These are phyloP conservation scores for Trichacis sp. DNA, from an alignment of 2,888 invertebrate species.

Conservation along the genomic window DNA sequence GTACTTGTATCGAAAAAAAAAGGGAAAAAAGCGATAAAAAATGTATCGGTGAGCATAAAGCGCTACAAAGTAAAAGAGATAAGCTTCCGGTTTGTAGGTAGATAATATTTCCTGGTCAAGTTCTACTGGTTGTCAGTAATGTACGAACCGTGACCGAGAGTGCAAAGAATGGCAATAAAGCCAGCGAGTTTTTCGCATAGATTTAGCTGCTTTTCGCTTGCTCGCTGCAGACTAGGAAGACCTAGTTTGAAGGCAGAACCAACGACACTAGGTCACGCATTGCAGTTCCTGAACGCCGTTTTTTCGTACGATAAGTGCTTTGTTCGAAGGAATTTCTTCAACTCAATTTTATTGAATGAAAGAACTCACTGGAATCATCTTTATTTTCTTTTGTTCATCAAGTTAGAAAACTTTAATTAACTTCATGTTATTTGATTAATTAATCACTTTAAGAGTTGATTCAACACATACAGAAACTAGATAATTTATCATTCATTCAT, in stretches of 20 bases:
- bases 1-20: too few species aligned
- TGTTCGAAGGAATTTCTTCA: neutral
- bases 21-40: neutral
- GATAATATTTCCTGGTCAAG: constrained; percentile 4
- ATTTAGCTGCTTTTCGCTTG: constrained; percentile 19
- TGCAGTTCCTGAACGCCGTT: constrained; percentile 62
- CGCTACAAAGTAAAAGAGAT: neutral
- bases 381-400: too few species aligned
- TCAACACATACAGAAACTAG: too few species aligned
- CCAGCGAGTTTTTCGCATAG: constrained; percentile 20
- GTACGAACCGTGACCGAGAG: constrained; percentile 8
- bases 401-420: too few species aligned
- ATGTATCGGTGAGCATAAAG: neutral
- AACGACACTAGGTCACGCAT: constrained; percentile 69
- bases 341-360: too few species aligned
- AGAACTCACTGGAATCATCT: too few species aligned
- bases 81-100: neutral
- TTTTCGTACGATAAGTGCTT: neutral
- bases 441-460: too few species aligned
- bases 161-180: neutral
- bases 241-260: constrained; percentile 67
- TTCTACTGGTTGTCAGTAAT: constrained; percentile 1
- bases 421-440: too few species aligned
- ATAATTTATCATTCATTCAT: too few species aligned
- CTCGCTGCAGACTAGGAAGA: constrained; percentile 61